phyloP scores from a whole-genome alignment of 2,113 vertebrate species.

The Gnathonemus echidnorhynchus region DNA sequence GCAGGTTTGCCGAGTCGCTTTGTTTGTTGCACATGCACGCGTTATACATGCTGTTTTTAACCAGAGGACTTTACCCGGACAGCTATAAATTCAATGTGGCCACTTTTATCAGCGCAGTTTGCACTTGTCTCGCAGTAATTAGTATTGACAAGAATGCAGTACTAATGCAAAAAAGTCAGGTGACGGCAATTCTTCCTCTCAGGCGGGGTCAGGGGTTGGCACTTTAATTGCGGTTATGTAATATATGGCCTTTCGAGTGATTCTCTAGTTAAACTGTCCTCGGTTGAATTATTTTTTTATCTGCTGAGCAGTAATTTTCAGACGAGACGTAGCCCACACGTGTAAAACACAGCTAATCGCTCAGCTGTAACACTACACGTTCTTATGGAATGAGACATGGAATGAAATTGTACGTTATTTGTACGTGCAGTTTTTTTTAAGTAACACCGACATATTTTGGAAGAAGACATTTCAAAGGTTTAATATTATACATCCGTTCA shows the following conservation, averaged over 20 bases:
- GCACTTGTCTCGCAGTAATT: slow-evolving; percentile 26
- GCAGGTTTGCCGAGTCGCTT: background rate
- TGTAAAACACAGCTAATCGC: background rate
- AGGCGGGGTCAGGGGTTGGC: slow-evolving; percentile 71
- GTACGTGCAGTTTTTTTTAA: background rate
- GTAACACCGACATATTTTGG: background rate
- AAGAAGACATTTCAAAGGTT: background rate
- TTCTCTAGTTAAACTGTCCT: slow-evolving; percentile 34
- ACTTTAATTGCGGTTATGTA: slow-evolving; percentile 60
- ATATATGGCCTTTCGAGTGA: slow-evolving; percentile 62
- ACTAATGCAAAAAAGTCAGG: slow-evolving; percentile 54
- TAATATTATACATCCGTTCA: background rate
- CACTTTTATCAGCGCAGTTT: slow-evolving; percentile 24
- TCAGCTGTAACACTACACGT: background rate
- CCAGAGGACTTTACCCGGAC: slow-evolving; percentile 37
- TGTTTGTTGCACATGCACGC: slow-evolving; percentile 28
- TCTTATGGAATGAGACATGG: background rate
- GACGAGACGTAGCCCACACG: background rate
- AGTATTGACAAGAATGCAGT: slow-evolving; percentile 37
- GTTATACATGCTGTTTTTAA: slow-evolving; percentile 45
- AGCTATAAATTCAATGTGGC: slow-evolving; percentile 38
- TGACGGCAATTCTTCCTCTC: slow-evolving; percentile 57
- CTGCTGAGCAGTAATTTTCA: background rate
- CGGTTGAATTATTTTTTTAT: slow-evolving; percentile 25
- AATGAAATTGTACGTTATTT: background rate